phyloP scores from a whole-genome alignment of 2,113 vertebrate genomes.

The Cettia cetti region DNA sequence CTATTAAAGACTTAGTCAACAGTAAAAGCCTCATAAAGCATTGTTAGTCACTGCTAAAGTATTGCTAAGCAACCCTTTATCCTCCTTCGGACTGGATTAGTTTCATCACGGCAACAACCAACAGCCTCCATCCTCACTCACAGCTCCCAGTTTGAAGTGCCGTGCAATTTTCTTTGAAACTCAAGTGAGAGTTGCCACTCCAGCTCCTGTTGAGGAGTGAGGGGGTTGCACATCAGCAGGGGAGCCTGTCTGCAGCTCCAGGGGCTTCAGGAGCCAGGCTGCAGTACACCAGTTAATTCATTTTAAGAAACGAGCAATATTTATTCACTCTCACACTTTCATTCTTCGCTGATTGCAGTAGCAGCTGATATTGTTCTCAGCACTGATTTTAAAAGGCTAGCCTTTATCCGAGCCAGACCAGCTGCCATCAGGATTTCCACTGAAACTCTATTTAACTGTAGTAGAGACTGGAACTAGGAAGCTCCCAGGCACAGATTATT shows the following conservation, averaged over 20 bases:
- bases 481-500: background rate
- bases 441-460: background rate
- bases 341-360: background rate
- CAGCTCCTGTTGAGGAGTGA: background rate
- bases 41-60: slow-evolving; percentile 41
- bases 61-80: slow-evolving; percentile 66
- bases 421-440: background rate
- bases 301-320: background rate
- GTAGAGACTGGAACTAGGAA: background rate
- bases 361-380: background rate
- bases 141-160: background rate
- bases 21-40: slow-evolving; percentile 24
- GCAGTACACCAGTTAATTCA: background rate
- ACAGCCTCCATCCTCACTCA: background rate
- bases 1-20: slow-evolving; percentile 42
- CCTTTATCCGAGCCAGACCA: background rate
- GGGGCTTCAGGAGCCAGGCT: background rate
- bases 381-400: background rate
- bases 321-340: background rate
- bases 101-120: background rate
- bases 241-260: background rate
- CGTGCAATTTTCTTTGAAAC: background rate
- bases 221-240: background rate
- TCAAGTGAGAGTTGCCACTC: background rate
- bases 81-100: slow-evolving; percentile 37